Base-by-base conservation (phyloP, 2,888 invertebrate genomes). In the Sussaba pulchella region DNA sequence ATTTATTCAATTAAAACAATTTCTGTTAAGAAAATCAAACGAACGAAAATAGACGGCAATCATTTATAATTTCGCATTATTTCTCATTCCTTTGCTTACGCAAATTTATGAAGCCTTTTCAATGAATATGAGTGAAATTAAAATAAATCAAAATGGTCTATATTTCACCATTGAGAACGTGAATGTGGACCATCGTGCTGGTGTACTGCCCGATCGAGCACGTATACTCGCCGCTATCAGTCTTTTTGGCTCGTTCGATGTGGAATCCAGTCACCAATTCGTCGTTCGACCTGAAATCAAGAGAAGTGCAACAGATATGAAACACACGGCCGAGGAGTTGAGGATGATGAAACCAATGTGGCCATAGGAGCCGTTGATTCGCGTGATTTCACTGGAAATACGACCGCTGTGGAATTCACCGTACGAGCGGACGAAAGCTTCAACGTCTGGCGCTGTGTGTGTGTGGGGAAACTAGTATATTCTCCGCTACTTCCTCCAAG, bases 181-280 rank as follows among this genome's bases (percentile, higher is more conserved):
- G 95, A 73, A 95, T 95, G 89, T 95, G 94, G 72, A 95, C 94
- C 31, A 94, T 93, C 14, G 94, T 94, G 87, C 94, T 94, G 64
- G 95, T 95, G 86, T 95, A 94, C 87, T 95, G 94, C 82, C 94
- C 94, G 83, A 95, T 93, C 67, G 94, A 93, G 89, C 95, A 95
- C 31, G 94, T 94, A 88, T 95, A 95, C 43, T 94, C 94, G 12
- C 95, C 95, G 86, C 94, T 95, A 89, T 95, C 95, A 77, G 94
- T 94, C 88, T 95, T 94, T 81, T 94, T 94, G 24, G 95, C 95
- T 67, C 88, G 87, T 78, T 90, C 90, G 76, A 92, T 91, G 75
- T 89, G 88, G 52, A 92, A 84, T 75, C 88, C 89, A 36, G 91
- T 91, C 76, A 90, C 85, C 79, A 91, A 82, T 78, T 91, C 90